Evolutionary conservation across 2,797 vertebrate species (phyloP).

Genomic region (Picus viridis): DNA sequence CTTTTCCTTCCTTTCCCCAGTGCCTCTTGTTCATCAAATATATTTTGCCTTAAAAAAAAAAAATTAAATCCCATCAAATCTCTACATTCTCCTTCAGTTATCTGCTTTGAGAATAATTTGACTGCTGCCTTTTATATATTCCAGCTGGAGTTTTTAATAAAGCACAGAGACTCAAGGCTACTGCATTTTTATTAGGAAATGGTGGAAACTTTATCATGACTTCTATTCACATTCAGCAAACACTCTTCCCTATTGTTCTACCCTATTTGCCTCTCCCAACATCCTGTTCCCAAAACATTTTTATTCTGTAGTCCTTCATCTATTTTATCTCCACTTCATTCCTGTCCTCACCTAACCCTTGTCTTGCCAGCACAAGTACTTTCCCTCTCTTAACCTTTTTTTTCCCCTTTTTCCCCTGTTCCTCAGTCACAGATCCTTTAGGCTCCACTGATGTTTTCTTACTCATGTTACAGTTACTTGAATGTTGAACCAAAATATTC

Average conservation of each 20-base stretch:
- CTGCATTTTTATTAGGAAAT: conserved; percentile 57
- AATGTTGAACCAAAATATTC: not conserved
- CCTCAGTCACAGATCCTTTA: not conserved
- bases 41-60: conserved; percentile 30
- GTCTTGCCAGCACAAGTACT: not conserved
- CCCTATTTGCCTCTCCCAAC: conserved; percentile 17
- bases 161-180: conserved; percentile 48
- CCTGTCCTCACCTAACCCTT: not conserved
- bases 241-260: conserved; percentile 34
- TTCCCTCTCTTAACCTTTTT: not conserved
- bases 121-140: conserved; percentile 36
- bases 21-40: not conserved
- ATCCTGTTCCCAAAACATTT: conserved; percentile 7
- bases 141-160: conserved; percentile 57
- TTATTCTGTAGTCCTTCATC: conserved; percentile 27
- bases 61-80: not conserved
- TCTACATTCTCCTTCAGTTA: conserved; percentile 42
- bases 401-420: not conserved
- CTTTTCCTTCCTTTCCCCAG: not conserved
- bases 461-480: not conserved
- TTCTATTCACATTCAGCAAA: conserved; percentile 55
- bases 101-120: conserved; percentile 48
- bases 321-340: not conserved
- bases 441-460: not conserved
- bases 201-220: conserved; percentile 44